Base-by-base conservation (phyloP, 2,888 invertebrate species). In the Drosophila demipolita region DNA sequence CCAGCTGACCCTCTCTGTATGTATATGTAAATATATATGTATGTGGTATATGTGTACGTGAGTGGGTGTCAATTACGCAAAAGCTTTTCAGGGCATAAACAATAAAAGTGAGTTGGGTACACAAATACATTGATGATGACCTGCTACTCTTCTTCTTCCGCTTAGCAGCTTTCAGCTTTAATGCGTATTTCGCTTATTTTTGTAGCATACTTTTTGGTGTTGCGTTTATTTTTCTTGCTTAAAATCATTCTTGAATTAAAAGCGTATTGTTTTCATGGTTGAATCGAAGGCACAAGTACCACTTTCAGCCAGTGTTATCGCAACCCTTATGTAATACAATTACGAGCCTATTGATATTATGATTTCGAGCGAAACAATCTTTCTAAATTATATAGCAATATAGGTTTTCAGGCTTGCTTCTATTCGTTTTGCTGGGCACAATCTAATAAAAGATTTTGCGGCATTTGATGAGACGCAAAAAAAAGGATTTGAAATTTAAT, bases 401-500 rank as follows among this genome's bases (percentile, higher is more conserved):
- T 33, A 36, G 29, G 23, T 12, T 23, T 12, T 29, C 11, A 49
- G 15, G 32, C 45, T 20, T 42, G 52, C 1, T 3, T 45, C 9
- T 50, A 40, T 57, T 67, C 49, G 38, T 59, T 58, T 26, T 2
- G 40, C 9, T 11, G 17, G 40, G 42, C 60, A 49, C 61, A 80
- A 68, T 75, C 67, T 62, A 68, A 75, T 75, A 67, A 79, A 75
- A 75, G 78, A 62, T 75, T 67, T 63, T 65, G 76, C 58, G 48
- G 64, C 75, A 66, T 79, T 66, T 64, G 79, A 57, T 64, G 80
- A 54, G 57, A 55, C 66, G 57, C 68, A 55, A 70, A 72, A 70
- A 72, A 84, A 84, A 83, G 81, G 66, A 75, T 85, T 88, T 60
- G 32, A 69, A 85, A 80, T 88, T 80, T 88, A 86, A 84, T 83